These are phyloP conservation scores for Parnassius glacialis DNA, from an alignment of 2,888 invertebrate genomes.

Conservation along the genomic window DNA sequence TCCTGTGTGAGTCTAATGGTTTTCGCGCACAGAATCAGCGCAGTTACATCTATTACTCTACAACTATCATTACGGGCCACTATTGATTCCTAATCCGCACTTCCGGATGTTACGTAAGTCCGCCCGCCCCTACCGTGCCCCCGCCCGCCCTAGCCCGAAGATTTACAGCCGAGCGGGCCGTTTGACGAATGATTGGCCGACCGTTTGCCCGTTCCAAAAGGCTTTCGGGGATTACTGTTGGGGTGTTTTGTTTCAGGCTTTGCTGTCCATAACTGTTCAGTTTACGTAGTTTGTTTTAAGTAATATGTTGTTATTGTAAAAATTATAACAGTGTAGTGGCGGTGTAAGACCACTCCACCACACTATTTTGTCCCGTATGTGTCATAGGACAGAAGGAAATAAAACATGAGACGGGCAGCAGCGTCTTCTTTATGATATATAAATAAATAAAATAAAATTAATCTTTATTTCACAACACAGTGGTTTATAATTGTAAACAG, in stretches of 20 bases:
- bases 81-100: slow-evolving; percentile 82
- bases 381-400: no score
- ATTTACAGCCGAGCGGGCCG: slow-evolving; percentile 69
- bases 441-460: no score
- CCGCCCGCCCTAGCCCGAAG: slow-evolving; percentile 44
- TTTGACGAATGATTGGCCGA: slow-evolving; percentile 77
- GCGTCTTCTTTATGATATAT: no score
- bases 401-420: no score
- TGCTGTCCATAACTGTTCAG: slow-evolving; percentile 21
- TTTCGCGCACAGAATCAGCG: slow-evolving; percentile 62
- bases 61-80: slow-evolving; percentile 80
- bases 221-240: slow-evolving; percentile 23
- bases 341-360: no score
- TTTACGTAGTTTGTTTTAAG: slow-evolving; percentile 1
- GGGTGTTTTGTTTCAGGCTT: slow-evolving; percentile 21
- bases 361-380: no score
- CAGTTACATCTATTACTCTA: slow-evolving; percentile 69
- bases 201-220: slow-evolving; percentile 40
- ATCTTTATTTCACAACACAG: no score
- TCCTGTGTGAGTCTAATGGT: slow-evolving; percentile 18
- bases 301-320: no score
- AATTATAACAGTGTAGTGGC: no score
- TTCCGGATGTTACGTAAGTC: slow-evolving; percentile 78
- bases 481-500: no score
- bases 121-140: slow-evolving; percentile 35